Evolutionary conservation across 2,888 invertebrate genomes (phyloP), one percentile per base, ranked within the genome.

Genomic region (Lepetodrilus schrolli): DNA sequence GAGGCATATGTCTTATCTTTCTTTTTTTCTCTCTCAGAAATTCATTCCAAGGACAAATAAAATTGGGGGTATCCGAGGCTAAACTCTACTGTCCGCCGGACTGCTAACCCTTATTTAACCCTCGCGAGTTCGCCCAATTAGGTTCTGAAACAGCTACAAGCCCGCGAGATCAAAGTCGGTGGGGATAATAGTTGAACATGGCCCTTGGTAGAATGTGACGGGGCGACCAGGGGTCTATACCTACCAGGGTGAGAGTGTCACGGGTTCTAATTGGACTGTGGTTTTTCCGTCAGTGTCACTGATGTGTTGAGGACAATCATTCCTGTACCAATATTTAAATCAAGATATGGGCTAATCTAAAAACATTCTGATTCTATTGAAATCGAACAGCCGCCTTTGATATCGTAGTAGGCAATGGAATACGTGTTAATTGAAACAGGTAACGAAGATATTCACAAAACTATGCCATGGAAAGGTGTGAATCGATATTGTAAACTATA

Each of bases 101-200:
- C 58, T 17, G 58, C 58, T 58, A 58, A 58, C 58, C 58, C 58
- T 58, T 58, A 58, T 30, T 58, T 58, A 58, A 58, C 58, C 58
- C 30, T 58, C 30, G 58, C 30, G 17, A 58, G 58, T 30, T 10
- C 58, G 58, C 26, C 58, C 58, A 58, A 58, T 58, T 58, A 58
- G 58, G 26, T 34, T n/a, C 26, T 21, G 17, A 58, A 58, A 30
- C 58, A 58, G 58, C 58, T 58, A 58, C 30, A 58, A 17, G 34
- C 26, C 30, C n/a, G 58, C 17, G 34, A 58, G 58, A 58, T 58
- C 58, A 58, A 58, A 58, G 58, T 58, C 58, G 58, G 58, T 17
- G 10, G 2, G 34, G 17, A 58, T 34, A 58, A 58, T 30, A 34
- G 30, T 4, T 26, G 30, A 30, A 17, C 17, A 43, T 8, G 2